phyloP scores from a whole-genome alignment of 2,797 vertebrate species.

The Propithecus perrieri region DNA sequence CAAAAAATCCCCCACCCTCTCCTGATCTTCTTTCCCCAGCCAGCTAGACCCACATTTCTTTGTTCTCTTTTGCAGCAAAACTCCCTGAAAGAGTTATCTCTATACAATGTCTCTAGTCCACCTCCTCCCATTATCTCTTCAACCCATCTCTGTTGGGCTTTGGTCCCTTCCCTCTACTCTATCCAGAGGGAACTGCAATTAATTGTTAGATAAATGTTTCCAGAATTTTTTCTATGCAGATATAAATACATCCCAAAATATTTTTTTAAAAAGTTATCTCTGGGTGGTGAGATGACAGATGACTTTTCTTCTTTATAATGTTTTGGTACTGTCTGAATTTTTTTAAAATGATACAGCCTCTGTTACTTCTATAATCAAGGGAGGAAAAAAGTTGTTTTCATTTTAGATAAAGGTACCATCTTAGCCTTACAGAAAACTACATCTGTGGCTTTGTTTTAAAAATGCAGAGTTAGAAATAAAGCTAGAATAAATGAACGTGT shows the following conservation, averaged over 20 bases:
- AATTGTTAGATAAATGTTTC: neutral
- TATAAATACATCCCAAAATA: neutral
- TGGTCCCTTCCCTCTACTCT: neutral
- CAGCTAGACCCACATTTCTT: neutral
- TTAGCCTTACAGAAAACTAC: neutral
- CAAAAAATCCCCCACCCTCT: neutral
- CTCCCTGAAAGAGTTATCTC: neutral
- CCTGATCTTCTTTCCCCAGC: neutral
- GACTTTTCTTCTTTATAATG: neutral
- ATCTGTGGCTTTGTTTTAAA: neutral
- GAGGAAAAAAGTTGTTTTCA: neutral
- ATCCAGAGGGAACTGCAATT: neutral
- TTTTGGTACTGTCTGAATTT: constrained; percentile 3
- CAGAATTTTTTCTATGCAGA: constrained; percentile 10
- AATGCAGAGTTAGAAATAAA: constrained; percentile 15
- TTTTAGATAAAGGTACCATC: neutral
- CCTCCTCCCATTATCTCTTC: neutral
- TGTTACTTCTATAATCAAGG: constrained; percentile 13
- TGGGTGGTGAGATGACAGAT: neutral
- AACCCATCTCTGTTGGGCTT: neutral
- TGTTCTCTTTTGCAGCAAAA: neutral
- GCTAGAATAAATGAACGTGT: neutral
- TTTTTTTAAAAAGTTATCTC: neutral
- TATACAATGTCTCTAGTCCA: neutral
- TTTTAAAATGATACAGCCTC: neutral